Evolutionary conservation across 2,797 vertebrate species (phyloP), one percentile per base, ranked within the genome.

Genomic region (Selene dorsalis): DNA sequence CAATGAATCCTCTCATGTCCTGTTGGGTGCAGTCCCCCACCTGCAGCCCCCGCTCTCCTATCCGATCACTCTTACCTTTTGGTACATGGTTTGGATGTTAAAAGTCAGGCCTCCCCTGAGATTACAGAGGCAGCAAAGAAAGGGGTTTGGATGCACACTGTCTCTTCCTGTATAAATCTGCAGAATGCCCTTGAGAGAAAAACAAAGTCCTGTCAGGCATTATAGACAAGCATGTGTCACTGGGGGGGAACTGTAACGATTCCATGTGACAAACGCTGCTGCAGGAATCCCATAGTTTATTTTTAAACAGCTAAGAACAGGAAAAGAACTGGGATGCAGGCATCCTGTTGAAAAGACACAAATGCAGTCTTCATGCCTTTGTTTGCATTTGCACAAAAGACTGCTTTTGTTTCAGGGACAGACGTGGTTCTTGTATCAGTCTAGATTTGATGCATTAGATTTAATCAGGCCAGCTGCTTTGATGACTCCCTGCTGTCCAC

Each of bases 141-240:
- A 68, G 35, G 20, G 52, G 41, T 60, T 12, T 58, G 52, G 41
- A 32, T 50, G 41, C 17, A 0, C 28, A 53, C 66, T 17, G 61
- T 60, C 65, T 41, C 14, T 43, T 53, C 69, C 64, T 56, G 62
- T 66, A 13, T 30, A 59, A 69, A 69, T 68, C 66, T 77, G 53
- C 53, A 24, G 50, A 12, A 26, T 65, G 52, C 8, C 55, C 75
- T 39, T n/a, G 38, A 77, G 74, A 57, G 48, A 48, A 13, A 14
- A 65, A 11, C 18, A 1, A 22, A 70, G 48, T 17, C 10, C 48
- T 50, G 22, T 79, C 10, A 53, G 73, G 55, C n/a, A 1, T 64
- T 68, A 56, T 11, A 71, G 71, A 63, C 10, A 14, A 14, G 24
- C 60, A 57, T 47, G 60, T 56, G 52, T 35, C 59, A 9, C 58